Base-by-base conservation (phyloP, 2,797 vertebrate genomes). In the Liparis tanakae region DNA sequence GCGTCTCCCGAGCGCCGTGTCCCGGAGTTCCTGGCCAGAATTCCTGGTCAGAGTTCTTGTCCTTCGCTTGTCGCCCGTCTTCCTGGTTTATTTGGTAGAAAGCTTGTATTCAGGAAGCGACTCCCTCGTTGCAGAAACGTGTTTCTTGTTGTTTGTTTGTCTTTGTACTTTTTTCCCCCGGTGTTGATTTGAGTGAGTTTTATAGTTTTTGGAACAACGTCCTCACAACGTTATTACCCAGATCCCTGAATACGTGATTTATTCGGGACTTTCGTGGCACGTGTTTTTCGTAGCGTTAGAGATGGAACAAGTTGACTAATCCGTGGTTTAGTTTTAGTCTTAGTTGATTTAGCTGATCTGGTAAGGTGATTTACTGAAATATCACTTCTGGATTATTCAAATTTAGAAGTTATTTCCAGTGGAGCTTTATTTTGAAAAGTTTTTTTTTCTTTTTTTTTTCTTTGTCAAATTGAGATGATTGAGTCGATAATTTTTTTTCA, bases 11-110 rank as follows among this genome's bases (percentile, higher is more conserved):
- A 89, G 87, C 65, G 84, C 81, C 84, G 74, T 86, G 85, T 87
- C 78, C 41, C 41, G 73, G 57, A 70, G 60, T 14, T 25, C 2
- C 51, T 43, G 59, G 25, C 3, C 25, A 30, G 25, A 30, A 3
- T 30, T 30, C 25, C 25, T 30, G 25, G 25, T 30, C 25, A 30
- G 25, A 30, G 25, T 30, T 30, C 25, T 30, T 70, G 51, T 72
- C 71, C 57, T 72, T 70, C 67, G 64, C 74, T 41, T 59, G 68
- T 77, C 54, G 0, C 64, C 33, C 67, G 0, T 46, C 46, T 1
- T 71, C 9, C 57, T 72, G 74, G 57, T 82, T 76, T 85, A 78
- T 89, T 86, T 91, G 86, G 87, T 85, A 71, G 69, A 87, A 85
- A 87, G 82, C 75, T 60, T 76, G 61, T 81, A 83, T 85, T 83